Percentiles rank a stretch among this genome's conserved stretches.
phyloP scores from a whole-genome alignment of 2,113 vertebrate species.

The Rana temporaria region DNA sequence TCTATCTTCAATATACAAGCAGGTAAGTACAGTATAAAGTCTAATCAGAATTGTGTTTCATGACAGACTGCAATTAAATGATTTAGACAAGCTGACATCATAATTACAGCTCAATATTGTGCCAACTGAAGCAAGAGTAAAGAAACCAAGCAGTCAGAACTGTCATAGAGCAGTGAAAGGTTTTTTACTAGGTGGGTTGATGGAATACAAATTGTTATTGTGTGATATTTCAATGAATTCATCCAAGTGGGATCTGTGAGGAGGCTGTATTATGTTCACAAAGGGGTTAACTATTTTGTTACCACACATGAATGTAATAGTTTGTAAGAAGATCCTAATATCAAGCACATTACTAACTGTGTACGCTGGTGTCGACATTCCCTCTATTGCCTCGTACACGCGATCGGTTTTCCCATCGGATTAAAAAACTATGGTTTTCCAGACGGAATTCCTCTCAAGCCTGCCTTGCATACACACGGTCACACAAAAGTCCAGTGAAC shows the following conservation, averaged over 20 bases:
- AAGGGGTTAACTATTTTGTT: not conserved
- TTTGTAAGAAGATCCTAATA: too few species aligned
- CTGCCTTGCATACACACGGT: too few species aligned
- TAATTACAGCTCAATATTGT: slow-evolving; percentile 58
- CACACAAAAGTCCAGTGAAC: too few species aligned
- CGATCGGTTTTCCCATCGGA: too few species aligned
- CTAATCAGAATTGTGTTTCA: slow-evolving; percentile 35
- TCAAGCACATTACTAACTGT: too few species aligned
- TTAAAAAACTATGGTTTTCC: too few species aligned
- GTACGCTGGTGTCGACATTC: too few species aligned
- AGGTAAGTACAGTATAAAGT: slow-evolving; percentile 51
- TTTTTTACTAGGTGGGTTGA: slow-evolving; percentile 36
- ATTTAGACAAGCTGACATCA: slow-evolving; percentile 52
- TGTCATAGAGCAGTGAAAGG: slow-evolving; percentile 38
- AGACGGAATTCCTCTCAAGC: too few species aligned
- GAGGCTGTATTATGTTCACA: not conserved
- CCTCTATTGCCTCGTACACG: too few species aligned
- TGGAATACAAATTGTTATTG: slow-evolving; percentile 42
- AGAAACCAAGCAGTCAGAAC: slow-evolving; percentile 43
- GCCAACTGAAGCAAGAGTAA: slow-evolving; percentile 51
- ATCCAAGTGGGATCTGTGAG: not conserved
- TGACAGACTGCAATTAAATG: slow-evolving; percentile 53
- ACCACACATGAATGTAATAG: not conserved
- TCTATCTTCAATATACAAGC: slow-evolving; percentile 9
- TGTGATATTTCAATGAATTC: slow-evolving; percentile 11